phyloP scores from a whole-genome alignment of 35 echinoderm and acorn worm genomes.

The Diadema setosum region DNA sequence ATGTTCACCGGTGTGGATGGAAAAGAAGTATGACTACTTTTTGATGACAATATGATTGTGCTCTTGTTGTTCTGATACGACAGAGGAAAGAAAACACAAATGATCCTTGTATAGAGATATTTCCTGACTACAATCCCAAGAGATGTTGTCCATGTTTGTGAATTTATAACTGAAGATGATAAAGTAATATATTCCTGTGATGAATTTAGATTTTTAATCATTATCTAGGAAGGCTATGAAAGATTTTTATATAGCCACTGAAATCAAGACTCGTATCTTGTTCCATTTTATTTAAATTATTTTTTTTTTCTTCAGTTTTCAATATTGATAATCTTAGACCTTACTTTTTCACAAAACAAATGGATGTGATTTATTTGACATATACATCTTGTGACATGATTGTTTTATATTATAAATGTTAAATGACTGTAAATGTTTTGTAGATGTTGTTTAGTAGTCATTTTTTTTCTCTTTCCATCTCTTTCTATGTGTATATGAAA shows the following conservation, averaged over 20 bases:
- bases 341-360: neutral
- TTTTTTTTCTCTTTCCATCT: no score
- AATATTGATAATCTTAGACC: neutral
- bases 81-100: no score
- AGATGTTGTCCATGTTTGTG: neutral
- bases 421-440: neutral
- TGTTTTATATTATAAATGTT: slow-evolving; percentile 17
- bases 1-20: neutral
- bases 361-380: neutral
- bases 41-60: neutral
- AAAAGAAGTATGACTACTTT: no score
- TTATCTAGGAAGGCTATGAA: neutral
- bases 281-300: no score
- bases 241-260: neutral
- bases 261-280: neutral
- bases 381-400: slow-evolving; percentile 15
- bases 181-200: slow-evolving; percentile 5
- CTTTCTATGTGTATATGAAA: slow-evolving; percentile 17
- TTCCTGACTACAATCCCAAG: neutral
- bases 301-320: neutral
- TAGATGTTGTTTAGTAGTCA: slow-evolving; percentile 18
- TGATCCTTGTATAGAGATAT: neutral
- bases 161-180: neutral
- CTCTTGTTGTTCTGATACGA: neutral
- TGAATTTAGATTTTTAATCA: neutral